These are phyloP conservation scores for Tetragnatha versicolor DNA, from an alignment of 1,140 invertebrate species.

Conservation along the genomic window DNA sequence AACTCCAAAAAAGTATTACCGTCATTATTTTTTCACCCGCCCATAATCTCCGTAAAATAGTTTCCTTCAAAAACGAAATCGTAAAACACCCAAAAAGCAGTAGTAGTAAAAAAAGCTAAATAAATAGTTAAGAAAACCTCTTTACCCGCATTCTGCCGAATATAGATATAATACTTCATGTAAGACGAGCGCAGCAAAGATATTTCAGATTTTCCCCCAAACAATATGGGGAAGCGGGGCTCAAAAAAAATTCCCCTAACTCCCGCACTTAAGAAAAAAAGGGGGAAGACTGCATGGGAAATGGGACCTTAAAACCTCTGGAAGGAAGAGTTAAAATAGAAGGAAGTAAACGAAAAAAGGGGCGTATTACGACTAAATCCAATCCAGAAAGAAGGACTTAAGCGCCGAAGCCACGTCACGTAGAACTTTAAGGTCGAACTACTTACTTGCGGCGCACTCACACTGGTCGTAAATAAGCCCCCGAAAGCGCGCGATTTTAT, in stretches of 20 bases:
- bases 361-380: slow-evolving; percentile 43
- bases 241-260: slow-evolving; percentile 5
- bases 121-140: too few relatives aligned
- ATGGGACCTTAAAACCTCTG: slow-evolving; percentile 19
- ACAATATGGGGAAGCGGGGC: not conserved
- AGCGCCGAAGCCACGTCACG: slow-evolving; percentile 5
- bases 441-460: slow-evolving; percentile 36
- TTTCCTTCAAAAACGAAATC: too few relatives aligned
- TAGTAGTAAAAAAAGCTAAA: too few relatives aligned
- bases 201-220: slow-evolving; percentile 12
- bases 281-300: not conserved
- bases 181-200: not conserved
- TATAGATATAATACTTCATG: too few relatives aligned
- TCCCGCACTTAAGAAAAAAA: not conserved
- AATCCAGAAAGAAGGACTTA: slow-evolving; percentile 37
- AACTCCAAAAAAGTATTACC: too few relatives aligned
- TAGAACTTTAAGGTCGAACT: slow-evolving; percentile 31
- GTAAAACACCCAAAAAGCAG: too few relatives aligned
- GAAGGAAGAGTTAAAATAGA: slow-evolving; percentile 9
- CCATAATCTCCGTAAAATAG: too few relatives aligned
- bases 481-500: slow-evolving; percentile 37
- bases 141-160: too few relatives aligned
- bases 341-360: slow-evolving; percentile 5
- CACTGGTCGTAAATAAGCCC: slow-evolving; percentile 36
- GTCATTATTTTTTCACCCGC: too few relatives aligned